Conservation (phyloP, 2,888 invertebrate species). For the Steromphala cineraria region DNA sequence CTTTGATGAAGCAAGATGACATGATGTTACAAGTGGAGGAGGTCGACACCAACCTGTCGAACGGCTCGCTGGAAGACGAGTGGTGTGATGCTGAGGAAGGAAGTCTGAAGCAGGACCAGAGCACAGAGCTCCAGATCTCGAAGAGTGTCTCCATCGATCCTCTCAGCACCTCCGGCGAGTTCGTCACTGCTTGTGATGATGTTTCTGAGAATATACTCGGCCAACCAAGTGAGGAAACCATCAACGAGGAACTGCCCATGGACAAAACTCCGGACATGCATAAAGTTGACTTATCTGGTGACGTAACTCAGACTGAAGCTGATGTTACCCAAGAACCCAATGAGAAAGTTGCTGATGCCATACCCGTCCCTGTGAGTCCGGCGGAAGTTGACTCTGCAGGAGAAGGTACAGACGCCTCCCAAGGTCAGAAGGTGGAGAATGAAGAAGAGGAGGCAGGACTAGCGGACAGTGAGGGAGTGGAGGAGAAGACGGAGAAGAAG, state of each 20-base stretch:
- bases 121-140: not conserved
- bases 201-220: conserved; percentile 9
- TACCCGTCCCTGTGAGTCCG: not conserved
- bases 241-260: not conserved
- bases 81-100: conserved; percentile 1
- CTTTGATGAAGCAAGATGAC: not conserved
- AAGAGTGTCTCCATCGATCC: not conserved
- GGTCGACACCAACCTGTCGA: not conserved
- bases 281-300: not conserved
- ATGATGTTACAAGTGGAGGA: not conserved
- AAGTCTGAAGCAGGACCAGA: not conserved
- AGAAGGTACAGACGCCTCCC: not conserved
- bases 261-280: not conserved
- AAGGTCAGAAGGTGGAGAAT: conserved; percentile 20
- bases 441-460: conserved; percentile 33
- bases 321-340: not conserved
- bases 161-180: not conserved
- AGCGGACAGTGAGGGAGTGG: conserved; percentile 14
- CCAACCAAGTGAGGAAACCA: not conserved
- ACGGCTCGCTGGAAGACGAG: not conserved
- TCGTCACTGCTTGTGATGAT: not conserved
- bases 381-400: not conserved
- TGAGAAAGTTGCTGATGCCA: not conserved
- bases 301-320: not conserved
- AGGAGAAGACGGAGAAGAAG: conserved; percentile 25